Conservation (phyloP, 2,797 vertebrate genomes). For the Threskiornis aethiopicus region DNA sequence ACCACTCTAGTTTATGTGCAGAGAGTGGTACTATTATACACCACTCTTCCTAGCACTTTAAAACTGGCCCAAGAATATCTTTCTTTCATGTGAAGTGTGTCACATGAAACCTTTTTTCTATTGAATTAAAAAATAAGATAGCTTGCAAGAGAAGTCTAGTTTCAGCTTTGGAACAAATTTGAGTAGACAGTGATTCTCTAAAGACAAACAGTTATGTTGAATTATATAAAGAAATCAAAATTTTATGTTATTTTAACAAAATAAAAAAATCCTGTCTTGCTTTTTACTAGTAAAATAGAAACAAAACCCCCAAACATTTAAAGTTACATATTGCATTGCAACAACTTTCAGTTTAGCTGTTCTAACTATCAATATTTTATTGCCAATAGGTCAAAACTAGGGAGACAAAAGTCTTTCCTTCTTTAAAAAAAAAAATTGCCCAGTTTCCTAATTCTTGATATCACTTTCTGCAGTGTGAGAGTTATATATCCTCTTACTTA, state of each 20-base stretch:
- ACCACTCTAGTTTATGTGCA: neutral
- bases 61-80: neutral
- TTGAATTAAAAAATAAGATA: neutral
- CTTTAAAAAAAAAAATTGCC: neutral
- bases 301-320: neutral
- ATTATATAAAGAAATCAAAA: neutral
- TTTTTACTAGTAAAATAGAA: neutral
- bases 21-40: neutral
- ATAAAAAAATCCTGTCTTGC: accelerated
- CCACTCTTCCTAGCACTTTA: neutral
- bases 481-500: neutral
- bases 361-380: neutral
- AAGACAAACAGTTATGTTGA: neutral
- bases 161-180: neutral
- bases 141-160: neutral
- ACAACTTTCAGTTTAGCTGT: neutral
- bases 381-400: neutral
- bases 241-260: neutral
- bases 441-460: neutral
- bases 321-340: neutral
- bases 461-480: neutral
- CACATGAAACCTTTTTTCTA: neutral
- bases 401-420: neutral
- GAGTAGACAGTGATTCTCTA: neutral
- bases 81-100: neutral